Evolutionary conservation across 2,113 vertebrate species (phyloP), one percentile per base, ranked within the genome.

Genomic region (Symphodus melops): DNA sequence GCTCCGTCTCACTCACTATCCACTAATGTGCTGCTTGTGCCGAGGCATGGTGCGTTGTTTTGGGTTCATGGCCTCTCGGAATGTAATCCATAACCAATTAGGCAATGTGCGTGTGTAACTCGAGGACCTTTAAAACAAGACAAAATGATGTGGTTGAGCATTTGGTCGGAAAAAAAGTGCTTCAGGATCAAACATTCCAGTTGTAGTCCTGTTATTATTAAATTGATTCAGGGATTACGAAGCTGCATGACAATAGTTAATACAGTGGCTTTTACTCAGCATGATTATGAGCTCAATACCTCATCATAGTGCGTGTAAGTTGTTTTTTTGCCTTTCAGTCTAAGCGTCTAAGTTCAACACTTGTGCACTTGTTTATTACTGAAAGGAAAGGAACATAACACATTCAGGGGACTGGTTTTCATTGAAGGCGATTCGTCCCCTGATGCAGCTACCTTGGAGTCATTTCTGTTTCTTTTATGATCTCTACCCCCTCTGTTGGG

Each of bases 11-110:
- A 79, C 75, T 85, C 85, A 85, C 79, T 86, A 62, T 64, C 69
- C 52, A 36, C 70, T 85, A 85, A 86, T 85, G 85, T 82, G 83
- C 71, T 76, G 33, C 75, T 85, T 55, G 64, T 80, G 78, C 64
- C 62, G 72, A 11, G 44, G 16, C 19, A 62, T 25, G 44, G 54
- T 12, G 46, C 14, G 25, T 57, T 62, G 70, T 49, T 71, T 79
- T 28, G 72, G 67, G 73, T 79, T 85, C 82, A 75, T 1, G 66
- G 71, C 66, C 69, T 61, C 37, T 46, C 25, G 14, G 13, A 82
- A 68, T 55, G 65, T 68, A 81, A 83, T 82, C 72, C 60, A 82
- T 57, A 60, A 80, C 56, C 75, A 76, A 62, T 76, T 68, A 72
- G 41, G 42, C 46, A 63, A 57, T 48, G 52, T 73, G 73, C 20